These are phyloP conservation scores for Tylochromis polylepis DNA, from an alignment of 2,113 vertebrate genomes.

Conservation along the genomic window DNA sequence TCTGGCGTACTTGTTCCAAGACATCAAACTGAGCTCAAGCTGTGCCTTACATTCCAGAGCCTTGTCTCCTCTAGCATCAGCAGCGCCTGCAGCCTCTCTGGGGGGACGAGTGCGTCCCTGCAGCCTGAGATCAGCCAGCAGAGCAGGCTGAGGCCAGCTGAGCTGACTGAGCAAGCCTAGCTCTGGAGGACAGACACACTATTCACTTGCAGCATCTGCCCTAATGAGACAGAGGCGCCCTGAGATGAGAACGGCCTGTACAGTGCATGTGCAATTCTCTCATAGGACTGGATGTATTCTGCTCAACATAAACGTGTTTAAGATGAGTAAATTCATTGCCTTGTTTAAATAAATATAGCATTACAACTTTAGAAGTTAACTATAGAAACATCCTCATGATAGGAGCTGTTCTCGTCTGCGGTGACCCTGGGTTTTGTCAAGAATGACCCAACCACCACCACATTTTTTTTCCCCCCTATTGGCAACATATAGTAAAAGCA, in stretches of 20 bases:
- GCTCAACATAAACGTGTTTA: neutral
- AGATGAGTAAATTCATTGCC: neutral
- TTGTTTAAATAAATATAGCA: neutral
- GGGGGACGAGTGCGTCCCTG: slow-evolving; percentile 4
- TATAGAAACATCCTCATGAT: neutral
- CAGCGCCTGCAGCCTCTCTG: slow-evolving; percentile 44
- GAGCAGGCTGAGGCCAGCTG: slow-evolving; percentile 43
- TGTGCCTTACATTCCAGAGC: slow-evolving; percentile 22
- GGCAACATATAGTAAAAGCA: slow-evolving; percentile 14
- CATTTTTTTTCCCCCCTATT: neutral
- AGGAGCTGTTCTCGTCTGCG: neutral
- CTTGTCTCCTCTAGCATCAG: slow-evolving; percentile 48
- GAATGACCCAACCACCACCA: neutral
- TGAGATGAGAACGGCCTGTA: neutral
- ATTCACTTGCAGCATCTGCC: slow-evolving; percentile 23
- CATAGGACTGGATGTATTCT: neutral
- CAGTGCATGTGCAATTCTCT: neutral
- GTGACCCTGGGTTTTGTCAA: neutral
- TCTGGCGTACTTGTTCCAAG: slow-evolving; percentile 10
- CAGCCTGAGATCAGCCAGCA: slow-evolving; percentile 28
- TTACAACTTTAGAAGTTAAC: neutral
- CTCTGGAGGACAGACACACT: slow-evolving; percentile 19
- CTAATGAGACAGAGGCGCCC: neutral
- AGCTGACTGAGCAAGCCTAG: slow-evolving; percentile 31
- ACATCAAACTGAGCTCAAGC: slow-evolving; percentile 36